Conservation (phyloP, 2,888 invertebrate species). For the Saturnia japonica region DNA sequence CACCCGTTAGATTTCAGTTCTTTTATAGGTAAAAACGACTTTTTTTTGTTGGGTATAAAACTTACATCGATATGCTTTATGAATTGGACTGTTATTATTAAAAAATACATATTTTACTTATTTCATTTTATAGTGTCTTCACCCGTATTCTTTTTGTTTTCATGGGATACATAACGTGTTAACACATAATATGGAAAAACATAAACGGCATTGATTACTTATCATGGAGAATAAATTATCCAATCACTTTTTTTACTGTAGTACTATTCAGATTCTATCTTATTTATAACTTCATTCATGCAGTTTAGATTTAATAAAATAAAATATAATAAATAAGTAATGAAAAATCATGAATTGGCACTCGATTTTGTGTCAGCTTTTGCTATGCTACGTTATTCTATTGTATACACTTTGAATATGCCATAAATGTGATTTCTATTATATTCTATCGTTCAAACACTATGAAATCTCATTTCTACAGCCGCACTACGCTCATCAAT, state of each 20-base stretch:
- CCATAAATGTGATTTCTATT: neutral
- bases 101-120: no score
- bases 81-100: no score
- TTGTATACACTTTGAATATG: neutral
- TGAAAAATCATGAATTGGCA: neutral
- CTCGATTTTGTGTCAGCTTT: neutral
- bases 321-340: neutral
- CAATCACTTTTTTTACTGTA: neutral
- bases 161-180: no score
- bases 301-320: neutral
- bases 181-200: no score
- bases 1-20: no score
- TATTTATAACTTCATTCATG: neutral
- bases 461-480: neutral
- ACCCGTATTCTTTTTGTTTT: no score
- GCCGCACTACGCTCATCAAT: constrained; percentile 26
- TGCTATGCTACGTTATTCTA: neutral
- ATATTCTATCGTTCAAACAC: neutral
- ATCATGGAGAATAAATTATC: neutral
- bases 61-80: no score
- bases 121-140: no score
- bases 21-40: no score
- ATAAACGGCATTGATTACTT: neutral
- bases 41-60: no score
- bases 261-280: neutral